Percentiles rank a stretch among this genome's conserved stretches.
These are phyloP conservation scores for Seira ritae DNA, from an alignment of 2,888 invertebrate species.

Conservation along the genomic window DNA sequence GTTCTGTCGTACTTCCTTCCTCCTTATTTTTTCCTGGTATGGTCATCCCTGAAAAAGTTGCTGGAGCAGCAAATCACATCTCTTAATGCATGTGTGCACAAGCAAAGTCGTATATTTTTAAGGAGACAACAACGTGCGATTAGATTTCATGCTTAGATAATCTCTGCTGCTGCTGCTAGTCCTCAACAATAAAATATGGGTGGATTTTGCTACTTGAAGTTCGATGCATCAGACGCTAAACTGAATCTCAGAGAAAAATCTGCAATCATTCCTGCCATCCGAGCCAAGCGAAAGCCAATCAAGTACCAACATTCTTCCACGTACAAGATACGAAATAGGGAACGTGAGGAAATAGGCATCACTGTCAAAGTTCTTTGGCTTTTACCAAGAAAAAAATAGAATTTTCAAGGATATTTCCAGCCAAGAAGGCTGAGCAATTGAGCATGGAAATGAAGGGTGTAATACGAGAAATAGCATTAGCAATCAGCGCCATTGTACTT, in stretches of 20 bases:
- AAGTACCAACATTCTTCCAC: background rate
- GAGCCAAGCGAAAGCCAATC: too few species aligned
- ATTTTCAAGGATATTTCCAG: conserved; percentile 47
- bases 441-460: too few species aligned
- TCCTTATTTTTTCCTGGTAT: background rate
- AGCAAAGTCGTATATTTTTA: background rate
- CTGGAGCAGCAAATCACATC: background rate
- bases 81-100: too few species aligned
- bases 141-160: background rate
- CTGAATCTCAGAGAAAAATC: background rate
- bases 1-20: conserved; percentile 25
- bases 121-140: conserved; percentile 26
- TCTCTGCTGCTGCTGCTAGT: background rate
- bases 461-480: too few species aligned
- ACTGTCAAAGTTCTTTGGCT: conserved; percentile 59
- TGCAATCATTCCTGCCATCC: background rate
- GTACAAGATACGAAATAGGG: background rate
- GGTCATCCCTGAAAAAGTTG: background rate
- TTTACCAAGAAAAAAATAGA: conserved; percentile 34
- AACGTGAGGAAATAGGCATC: conserved; percentile 15
- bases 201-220: too few species aligned
- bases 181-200: conserved; percentile 2
- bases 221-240: conserved; percentile 12
- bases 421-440: too few species aligned
- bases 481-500: too few species aligned